phyloP scores from a whole-genome alignment of 2,888 invertebrate species.

The Cheilosia urbana region DNA sequence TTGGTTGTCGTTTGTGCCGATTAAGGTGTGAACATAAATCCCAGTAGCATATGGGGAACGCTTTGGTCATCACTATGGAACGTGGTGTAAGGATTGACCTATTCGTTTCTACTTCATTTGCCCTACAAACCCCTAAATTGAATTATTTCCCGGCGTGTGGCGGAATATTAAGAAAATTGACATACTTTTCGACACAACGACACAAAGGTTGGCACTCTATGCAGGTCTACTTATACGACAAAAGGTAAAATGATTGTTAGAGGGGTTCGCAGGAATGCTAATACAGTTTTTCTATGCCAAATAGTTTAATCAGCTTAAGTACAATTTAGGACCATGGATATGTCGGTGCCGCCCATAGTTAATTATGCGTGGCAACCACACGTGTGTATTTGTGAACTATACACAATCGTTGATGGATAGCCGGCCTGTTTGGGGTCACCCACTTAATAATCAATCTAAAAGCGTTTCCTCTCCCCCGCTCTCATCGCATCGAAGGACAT shows the following conservation, averaged over 20 bases:
- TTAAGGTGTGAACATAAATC: constrained; percentile 30
- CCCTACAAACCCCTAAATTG: constrained; percentile 38
- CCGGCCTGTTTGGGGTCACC: background rate
- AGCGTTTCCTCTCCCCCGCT: background rate
- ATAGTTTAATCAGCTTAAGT: background rate
- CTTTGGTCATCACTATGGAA: constrained; percentile 2
- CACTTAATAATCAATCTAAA: constrained; percentile 30
- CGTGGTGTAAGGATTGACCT: constrained; percentile 34
- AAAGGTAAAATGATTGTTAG: too few species aligned
- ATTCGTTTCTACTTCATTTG: constrained; percentile 59
- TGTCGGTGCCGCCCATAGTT: too few species aligned
- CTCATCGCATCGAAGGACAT: constrained; percentile 1
- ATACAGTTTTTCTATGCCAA: background rate
- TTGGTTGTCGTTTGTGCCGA: background rate
- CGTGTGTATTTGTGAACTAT: background rate
- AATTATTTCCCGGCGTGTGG: constrained; percentile 40
- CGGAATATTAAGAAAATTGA: constrained; percentile 51
- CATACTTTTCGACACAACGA: constrained; percentile 53
- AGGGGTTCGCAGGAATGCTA: too few species aligned
- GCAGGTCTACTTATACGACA: constrained; percentile 3
- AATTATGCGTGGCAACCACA: background rate
- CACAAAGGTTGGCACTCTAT: constrained; percentile 41
- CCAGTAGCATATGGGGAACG: background rate
- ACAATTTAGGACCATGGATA: background rate
- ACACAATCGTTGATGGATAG: background rate